A percentile compares a stretch with the other conserved stretches of the same genome.
These are phyloP conservation scores for Odontophorus gujanensis DNA, from an alignment of 2,113 vertebrate genomes.

Conservation along the genomic window DNA sequence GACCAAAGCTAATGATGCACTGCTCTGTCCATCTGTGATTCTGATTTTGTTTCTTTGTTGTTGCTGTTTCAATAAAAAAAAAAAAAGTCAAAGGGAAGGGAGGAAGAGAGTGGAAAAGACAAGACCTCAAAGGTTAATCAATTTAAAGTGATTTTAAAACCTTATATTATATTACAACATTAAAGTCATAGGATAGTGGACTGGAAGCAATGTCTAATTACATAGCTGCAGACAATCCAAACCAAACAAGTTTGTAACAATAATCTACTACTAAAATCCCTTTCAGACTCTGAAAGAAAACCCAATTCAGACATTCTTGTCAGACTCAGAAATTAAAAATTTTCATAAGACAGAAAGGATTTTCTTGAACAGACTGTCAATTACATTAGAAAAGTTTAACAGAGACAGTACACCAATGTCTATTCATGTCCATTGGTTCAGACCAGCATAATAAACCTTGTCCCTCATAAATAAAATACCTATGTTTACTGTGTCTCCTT, in stretches of 20 bases:
- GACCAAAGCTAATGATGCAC: neutral
- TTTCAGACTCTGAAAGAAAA: slow-evolving; percentile 1
- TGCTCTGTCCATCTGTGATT: neutral
- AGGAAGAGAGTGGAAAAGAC: neutral
- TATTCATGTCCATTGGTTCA: neutral
- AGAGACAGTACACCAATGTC: neutral
- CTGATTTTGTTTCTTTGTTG: too few species aligned
- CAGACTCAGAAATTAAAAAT: neutral
- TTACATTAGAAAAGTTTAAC: neutral
- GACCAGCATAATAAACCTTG: neutral
- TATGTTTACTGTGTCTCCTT: neutral
- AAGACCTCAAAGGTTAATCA: neutral
- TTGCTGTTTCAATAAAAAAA: neutral
- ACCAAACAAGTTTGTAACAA: neutral
- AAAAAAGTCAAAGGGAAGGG: accelerated
- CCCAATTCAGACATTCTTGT: neutral
- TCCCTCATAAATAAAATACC: neutral
- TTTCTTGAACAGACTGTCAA: neutral
- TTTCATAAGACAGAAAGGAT: slow-evolving; percentile 3
- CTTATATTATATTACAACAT: neutral
- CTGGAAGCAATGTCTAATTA: neutral
- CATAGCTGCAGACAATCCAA: neutral
- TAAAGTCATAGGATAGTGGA: neutral
- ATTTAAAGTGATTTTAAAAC: neutral
- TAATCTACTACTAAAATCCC: neutral